Conservation (phyloP, 2,888 invertebrate genomes). For the Epinotia demarniana region DNA sequence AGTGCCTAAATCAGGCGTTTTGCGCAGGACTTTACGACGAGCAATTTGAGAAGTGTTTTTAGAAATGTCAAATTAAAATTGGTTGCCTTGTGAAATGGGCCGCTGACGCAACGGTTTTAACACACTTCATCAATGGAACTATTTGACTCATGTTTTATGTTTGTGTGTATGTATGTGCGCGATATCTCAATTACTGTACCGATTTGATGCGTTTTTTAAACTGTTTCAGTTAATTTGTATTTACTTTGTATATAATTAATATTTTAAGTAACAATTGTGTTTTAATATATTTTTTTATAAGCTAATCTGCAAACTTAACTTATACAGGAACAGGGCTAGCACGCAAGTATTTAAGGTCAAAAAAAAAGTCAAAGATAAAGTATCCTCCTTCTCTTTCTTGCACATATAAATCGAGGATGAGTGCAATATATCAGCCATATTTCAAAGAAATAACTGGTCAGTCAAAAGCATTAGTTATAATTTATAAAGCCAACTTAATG, state of each 20-base stretch:
- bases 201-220: not conserved
- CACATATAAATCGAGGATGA: not conserved
- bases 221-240: not conserved
- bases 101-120: too few relatives aligned
- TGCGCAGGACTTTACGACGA: too few relatives aligned
- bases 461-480: not conserved
- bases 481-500: not conserved
- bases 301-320: not conserved
- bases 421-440: not conserved
- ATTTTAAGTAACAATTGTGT: constrained; percentile 21
- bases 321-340: not conserved
- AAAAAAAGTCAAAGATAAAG: not conserved
- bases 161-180: not conserved
- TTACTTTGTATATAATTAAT: constrained; percentile 38
- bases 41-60: too few relatives aligned
- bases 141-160: not conserved
- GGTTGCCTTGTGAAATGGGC: too few relatives aligned
- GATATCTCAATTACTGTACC: not conserved
- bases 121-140: too few relatives aligned
- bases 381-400: not conserved
- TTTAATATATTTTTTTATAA: constrained; percentile 11
- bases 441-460: not conserved
- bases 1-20: too few relatives aligned
- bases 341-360: not conserved
- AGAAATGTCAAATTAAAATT: too few relatives aligned